phyloP scores from a whole-genome alignment of 2,888 invertebrate species.

The Campopleginae sp. region DNA sequence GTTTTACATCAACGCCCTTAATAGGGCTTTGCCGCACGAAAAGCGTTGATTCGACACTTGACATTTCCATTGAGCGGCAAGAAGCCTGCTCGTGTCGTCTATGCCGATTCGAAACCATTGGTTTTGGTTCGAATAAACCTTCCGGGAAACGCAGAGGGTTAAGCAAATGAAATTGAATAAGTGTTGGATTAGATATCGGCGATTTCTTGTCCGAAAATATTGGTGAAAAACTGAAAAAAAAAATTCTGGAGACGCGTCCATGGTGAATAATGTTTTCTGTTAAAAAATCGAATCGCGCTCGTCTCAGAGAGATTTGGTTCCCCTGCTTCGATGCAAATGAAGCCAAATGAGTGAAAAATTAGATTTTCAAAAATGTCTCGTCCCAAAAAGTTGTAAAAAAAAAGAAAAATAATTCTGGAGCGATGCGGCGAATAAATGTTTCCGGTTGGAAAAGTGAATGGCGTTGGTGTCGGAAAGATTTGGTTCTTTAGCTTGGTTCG shows the following conservation, averaged over 20 bases:
- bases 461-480: conserved; percentile 22
- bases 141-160: not conserved
- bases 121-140: conserved; percentile 20
- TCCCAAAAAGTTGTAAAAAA: too few relatives aligned
- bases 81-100: conserved; percentile 20
- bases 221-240: not conserved
- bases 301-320: too few relatives aligned
- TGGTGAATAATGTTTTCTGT: too few relatives aligned
- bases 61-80: conserved; percentile 33
- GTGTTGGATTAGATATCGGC: not conserved
- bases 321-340: too few relatives aligned
- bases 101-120: conserved; percentile 24
- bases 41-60: conserved; percentile 23
- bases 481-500: conserved; percentile 21
- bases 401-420: not conserved
- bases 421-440: not conserved
- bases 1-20: conserved; percentile 33
- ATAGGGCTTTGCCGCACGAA: conserved; percentile 14
- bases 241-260: too few relatives aligned
- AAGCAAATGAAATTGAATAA: too few relatives aligned
- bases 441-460: not conserved
- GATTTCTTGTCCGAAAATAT: too few relatives aligned
- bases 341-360: too few relatives aligned
- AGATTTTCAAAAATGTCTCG: too few relatives aligned
- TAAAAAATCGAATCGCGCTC: too few relatives aligned